Conservation (phyloP, 2,113 vertebrate genomes). For the Periophthalmus modestus region DNA sequence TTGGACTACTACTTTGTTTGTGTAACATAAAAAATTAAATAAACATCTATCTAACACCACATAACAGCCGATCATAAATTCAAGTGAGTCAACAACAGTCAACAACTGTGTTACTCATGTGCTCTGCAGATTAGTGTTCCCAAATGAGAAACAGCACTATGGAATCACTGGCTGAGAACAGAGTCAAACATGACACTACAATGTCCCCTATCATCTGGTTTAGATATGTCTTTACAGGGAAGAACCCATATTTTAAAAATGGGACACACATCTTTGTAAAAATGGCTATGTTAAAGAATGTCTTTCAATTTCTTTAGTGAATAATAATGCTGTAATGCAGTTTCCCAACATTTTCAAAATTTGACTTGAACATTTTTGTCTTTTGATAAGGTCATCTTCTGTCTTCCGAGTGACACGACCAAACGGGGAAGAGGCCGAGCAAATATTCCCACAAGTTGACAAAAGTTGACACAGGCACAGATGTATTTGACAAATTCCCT, state of each 20-base stretch:
- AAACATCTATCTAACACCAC: not conserved
- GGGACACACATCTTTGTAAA: not conserved
- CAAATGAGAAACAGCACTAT: slow-evolving; percentile 47
- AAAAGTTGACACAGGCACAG: slow-evolving; percentile 76
- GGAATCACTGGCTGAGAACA: slow-evolving; percentile 40
- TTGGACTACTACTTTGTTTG: not conserved
- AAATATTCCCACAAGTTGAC: slow-evolving; percentile 77
- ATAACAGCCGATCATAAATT: slow-evolving; percentile 14
- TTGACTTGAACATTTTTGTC: slow-evolving; percentile 18
- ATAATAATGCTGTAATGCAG: not conserved
- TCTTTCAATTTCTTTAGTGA: not conserved
- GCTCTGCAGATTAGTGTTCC: slow-evolving; percentile 38
- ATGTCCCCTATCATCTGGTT: slow-evolving; percentile 66
- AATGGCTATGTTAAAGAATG: not conserved
- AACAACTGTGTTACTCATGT: not conserved
- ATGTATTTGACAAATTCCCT: slow-evolving; percentile 80
- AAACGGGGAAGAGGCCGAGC: slow-evolving; percentile 61
- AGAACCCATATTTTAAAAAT: slow-evolving; percentile 37
- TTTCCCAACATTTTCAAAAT: not conserved
- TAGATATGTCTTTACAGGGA: slow-evolving; percentile 44
- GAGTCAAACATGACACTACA: slow-evolving; percentile 39
- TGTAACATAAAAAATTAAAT: not conserved
- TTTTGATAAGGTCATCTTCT: slow-evolving; percentile 64
- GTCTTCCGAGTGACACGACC: slow-evolving; percentile 40
- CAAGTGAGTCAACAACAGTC: slow-evolving; percentile 4